Evolutionary conservation across 2,797 vertebrate genomes (phyloP).

Genomic region (Paguma larvata): DNA sequence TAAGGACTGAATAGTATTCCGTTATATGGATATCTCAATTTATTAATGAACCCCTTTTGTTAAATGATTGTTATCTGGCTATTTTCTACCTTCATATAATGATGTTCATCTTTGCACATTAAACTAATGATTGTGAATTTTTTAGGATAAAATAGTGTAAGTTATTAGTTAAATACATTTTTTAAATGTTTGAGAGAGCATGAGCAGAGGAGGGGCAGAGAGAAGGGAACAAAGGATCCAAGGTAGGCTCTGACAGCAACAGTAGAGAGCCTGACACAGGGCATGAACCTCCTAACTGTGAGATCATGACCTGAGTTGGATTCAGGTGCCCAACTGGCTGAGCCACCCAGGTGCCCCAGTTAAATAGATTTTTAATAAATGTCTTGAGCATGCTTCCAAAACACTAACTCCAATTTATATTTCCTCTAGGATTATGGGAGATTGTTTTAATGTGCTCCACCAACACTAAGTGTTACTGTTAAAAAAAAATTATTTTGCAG

Average conservation of each 20-base stretch:
- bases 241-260: too few species aligned
- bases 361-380: constrained; percentile 8
- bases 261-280: too few species aligned
- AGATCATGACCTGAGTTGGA: too few species aligned
- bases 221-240: too few species aligned
- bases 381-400: not conserved
- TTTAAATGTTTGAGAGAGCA: too few species aligned
- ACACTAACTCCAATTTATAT: not conserved
- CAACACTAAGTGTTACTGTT: not conserved
- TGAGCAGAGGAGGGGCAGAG: too few species aligned
- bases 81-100: not conserved
- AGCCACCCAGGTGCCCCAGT: too few species aligned
- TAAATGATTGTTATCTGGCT: not conserved
- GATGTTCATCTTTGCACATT: not conserved
- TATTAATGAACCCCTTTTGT: not conserved
- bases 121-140: not conserved
- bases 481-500: not conserved
- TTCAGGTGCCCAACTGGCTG: too few species aligned
- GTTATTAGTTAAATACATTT: not conserved
- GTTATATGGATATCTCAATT: not conserved
- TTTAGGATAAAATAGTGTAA: not conserved
- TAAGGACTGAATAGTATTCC: not conserved
- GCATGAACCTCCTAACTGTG: too few species aligned
- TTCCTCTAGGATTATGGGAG: not conserved
- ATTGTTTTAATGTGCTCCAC: not conserved